Evolutionary conservation across 2,888 invertebrate species (phyloP).

Genomic region (Drosophila heteroneura): DNA sequence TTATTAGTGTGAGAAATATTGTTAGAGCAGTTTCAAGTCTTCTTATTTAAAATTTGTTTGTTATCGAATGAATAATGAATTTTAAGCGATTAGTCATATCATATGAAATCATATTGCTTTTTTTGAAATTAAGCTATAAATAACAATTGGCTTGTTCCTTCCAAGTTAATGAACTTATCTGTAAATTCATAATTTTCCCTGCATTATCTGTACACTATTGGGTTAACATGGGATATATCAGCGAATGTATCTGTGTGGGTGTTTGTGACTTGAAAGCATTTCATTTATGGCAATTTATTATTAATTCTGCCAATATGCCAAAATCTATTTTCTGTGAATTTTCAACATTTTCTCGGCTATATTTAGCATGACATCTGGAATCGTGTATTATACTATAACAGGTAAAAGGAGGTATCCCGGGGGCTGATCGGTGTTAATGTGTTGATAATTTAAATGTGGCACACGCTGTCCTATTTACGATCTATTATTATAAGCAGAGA

Average conservation of each 20-base stretch:
- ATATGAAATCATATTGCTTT: not conserved
- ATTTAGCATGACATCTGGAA: conserved; percentile 59
- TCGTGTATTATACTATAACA: conserved; percentile 17
- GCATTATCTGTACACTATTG: conserved; percentile 1
- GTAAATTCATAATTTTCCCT: conserved; percentile 34
- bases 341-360: conserved; percentile 51
- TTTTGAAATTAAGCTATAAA: conserved; percentile 25
- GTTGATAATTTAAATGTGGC: conserved; percentile 42
- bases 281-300: conserved; percentile 50
- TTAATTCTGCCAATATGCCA: conserved; percentile 58
- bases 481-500: conserved; percentile 21
- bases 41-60: not conserved
- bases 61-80: not conserved
- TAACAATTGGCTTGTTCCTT: conserved; percentile 6
- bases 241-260: not conserved
- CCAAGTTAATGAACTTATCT: conserved; percentile 42
- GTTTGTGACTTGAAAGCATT: conserved; percentile 49
- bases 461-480: conserved; percentile 37
- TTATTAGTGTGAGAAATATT: not conserved
- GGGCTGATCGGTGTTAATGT: conserved; percentile 40
- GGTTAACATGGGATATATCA: not conserved
- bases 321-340: conserved; percentile 69
- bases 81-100: not conserved
- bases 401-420: not conserved
- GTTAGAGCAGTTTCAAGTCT: not conserved